Evolutionary conservation across 2,888 invertebrate species (phyloP).

Genomic region (Maniola hyperantus): DNA sequence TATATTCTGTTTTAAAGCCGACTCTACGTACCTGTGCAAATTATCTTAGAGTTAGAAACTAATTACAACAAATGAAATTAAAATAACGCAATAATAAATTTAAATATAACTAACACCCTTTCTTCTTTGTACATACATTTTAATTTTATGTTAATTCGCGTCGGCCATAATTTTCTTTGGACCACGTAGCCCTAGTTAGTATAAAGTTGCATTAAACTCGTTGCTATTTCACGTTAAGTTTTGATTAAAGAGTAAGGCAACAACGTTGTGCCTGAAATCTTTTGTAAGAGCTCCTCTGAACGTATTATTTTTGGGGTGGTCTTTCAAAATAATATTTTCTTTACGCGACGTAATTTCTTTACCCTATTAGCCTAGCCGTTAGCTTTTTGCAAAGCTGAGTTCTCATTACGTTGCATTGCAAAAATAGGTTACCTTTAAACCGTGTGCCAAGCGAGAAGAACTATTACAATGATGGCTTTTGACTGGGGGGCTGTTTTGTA

Average conservation of each 20-base stretch:
- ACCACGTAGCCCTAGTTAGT: slow-evolving; percentile 49
- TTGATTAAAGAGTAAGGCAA: slow-evolving; percentile 61
- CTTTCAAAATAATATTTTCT: slow-evolving; percentile 68
- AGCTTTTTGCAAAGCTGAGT: slow-evolving; percentile 74
- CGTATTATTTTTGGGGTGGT: slow-evolving; percentile 53
- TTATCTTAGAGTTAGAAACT: neutral
- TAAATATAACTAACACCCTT: slow-evolving; percentile 38
- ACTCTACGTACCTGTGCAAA: neutral
- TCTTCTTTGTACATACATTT: slow-evolving; percentile 48
- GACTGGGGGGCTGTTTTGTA: slow-evolving; percentile 55
- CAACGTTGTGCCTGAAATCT: slow-evolving; percentile 51
- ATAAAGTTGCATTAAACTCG: slow-evolving; percentile 65
- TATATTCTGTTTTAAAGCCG: too few relatives aligned
- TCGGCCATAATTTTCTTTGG: slow-evolving; percentile 60
- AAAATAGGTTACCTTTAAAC: slow-evolving; percentile 74
- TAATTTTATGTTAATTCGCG: slow-evolving; percentile 60
- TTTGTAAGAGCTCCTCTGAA: slow-evolving; percentile 61
- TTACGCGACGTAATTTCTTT: slow-evolving; percentile 42
- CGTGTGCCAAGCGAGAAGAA: slow-evolving; percentile 61
- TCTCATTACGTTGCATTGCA: slow-evolving; percentile 57
- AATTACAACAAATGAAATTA: slow-evolving; percentile 1
- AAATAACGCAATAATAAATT: slow-evolving; percentile 4
- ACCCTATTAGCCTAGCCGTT: slow-evolving; percentile 18
- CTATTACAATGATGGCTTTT: slow-evolving; percentile 74
- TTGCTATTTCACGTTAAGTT: slow-evolving; percentile 63